Evolutionary conservation across 1,140 invertebrate genomes (phyloP).

Genomic region (Hesperophylax magnus): DNA sequence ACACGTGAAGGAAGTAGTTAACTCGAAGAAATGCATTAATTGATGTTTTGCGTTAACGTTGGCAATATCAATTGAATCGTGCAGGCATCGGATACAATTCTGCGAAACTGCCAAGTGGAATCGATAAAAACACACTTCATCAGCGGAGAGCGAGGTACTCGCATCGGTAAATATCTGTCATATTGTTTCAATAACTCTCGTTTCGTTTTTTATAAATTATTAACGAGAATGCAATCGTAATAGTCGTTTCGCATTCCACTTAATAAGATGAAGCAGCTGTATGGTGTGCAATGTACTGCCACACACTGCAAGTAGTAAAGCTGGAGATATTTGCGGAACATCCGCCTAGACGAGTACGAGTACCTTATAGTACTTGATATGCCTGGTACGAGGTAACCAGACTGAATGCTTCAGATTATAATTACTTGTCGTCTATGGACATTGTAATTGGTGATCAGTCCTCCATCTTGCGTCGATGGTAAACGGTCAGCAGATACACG

Average conservation of each 20-base stretch:
- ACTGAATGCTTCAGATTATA: conserved; percentile 20
- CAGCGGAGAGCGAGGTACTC: background rate
- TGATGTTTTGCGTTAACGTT: too few species aligned
- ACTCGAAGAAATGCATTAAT: too few species aligned
- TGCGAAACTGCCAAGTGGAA: too few species aligned
- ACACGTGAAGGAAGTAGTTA: too few species aligned
- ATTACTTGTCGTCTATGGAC: conserved; percentile 41
- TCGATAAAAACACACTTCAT: too few species aligned
- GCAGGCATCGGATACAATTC: too few species aligned
- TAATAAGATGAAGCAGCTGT: conserved; percentile 8
- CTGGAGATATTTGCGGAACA: conserved; percentile 10
- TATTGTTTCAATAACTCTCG: conserved; percentile 2
- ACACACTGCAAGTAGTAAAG: too few species aligned
- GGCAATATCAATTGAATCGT: too few species aligned
- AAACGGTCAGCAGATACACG: background rate
- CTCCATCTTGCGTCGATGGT: conserved; percentile 11
- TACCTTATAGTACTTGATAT: too few species aligned
- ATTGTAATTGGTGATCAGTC: conserved; percentile 35
- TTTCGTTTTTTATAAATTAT: conserved; percentile 11
- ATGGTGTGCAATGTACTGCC: background rate
- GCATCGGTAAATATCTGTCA: conserved; percentile 4
- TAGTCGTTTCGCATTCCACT: conserved; percentile 1
- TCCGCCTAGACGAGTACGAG: conserved; percentile 12
- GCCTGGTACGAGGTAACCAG: too few species aligned
- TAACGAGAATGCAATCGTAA: conserved; percentile 5